Evolutionary conservation across 2,797 vertebrate species (phyloP), one percentile per base, ranked within the genome.

Genomic region (Lepilemur septentrionalis): DNA sequence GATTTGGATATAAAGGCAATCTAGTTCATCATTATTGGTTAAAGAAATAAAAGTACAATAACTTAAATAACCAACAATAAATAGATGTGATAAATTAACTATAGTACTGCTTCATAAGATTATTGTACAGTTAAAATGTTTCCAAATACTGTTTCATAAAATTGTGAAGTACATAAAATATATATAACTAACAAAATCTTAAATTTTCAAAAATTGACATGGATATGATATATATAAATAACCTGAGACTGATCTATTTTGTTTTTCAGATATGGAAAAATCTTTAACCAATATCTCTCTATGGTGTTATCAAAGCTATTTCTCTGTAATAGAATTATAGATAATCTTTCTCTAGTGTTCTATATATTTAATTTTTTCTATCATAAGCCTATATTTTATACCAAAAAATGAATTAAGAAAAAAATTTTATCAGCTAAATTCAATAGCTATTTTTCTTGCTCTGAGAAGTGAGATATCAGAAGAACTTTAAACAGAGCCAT

Each of bases 141-240:
- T 88, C 2, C 3, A 84, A 92, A n/a, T 57, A 83, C 38, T 80
- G 76, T 67, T 95, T 83, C 41, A 52, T 17, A 75, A 96, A 95
- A 75, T 82, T 75, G 1, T 91, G 28, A 82, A 92, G 50, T 3
- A 55, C 46, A 89, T n/a, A 32, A 69, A 87, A 69, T 41, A 67
- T 35, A 61, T 6, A 67, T 25, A 22, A 2, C 30, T 83, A 79
- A 35, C 1, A 84, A 0, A 8, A 90, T 61, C 4, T 10, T 87
- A 69, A 43, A 25, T 76, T 84, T 91, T 50, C 18, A 43, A 85
- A 94, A 76, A 57, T 79, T 1, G 4, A 67, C 38, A 67, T 85
- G 18, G 22, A 59, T n/a, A 35, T 75, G 22, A 32, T 41, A 5
- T 79, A 17, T 61, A 38, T 78, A 94, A 65, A 48, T 86, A 72